Evolutionary conservation across 1,140 invertebrate genomes (phyloP).

Genomic region (Aphaenogaster floridana): DNA sequence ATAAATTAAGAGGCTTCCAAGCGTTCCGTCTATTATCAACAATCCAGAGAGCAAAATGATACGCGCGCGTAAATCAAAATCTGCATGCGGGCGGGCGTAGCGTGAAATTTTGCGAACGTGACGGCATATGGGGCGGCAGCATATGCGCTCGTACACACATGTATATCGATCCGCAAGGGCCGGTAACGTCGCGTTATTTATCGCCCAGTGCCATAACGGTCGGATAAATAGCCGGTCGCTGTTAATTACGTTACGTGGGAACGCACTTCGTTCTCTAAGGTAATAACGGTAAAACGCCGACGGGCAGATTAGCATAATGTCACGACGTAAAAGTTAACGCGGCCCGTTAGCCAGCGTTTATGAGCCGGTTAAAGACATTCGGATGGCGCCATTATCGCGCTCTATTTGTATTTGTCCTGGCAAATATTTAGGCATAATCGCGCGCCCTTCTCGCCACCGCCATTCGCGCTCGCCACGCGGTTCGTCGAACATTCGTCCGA

Average conservation of each 20-base stretch:
- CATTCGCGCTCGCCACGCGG: constrained; percentile 1
- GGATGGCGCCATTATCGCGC: constrained; percentile 44
- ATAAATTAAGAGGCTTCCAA: constrained; percentile 58
- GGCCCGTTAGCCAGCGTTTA: constrained; percentile 54
- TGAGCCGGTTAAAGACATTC: constrained; percentile 57
- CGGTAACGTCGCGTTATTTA: constrained; percentile 59
- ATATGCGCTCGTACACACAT: constrained; percentile 41
- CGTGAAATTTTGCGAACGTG: constrained; percentile 58
- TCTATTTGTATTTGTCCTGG: constrained; percentile 57
- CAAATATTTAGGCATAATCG: constrained; percentile 62
- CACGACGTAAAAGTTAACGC: constrained; percentile 60
- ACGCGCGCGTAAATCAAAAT: constrained; percentile 61
- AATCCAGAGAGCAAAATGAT: constrained; percentile 60
- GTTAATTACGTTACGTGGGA: constrained; percentile 60
- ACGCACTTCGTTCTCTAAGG: constrained; percentile 50
- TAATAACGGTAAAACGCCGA: constrained; percentile 51
- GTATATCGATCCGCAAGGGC: constrained; percentile 44
- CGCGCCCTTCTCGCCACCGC: background rate
- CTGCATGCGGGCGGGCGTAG: constrained; percentile 54
- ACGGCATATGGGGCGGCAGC: constrained; percentile 49
- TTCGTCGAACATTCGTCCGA: constrained; percentile 18
- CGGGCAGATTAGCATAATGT: constrained; percentile 56
- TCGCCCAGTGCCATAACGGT: constrained; percentile 42
- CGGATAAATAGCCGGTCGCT: constrained; percentile 58
- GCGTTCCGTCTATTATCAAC: constrained; percentile 59